phyloP scores from a whole-genome alignment of 1,140 invertebrate species.

The Apis florea region DNA sequence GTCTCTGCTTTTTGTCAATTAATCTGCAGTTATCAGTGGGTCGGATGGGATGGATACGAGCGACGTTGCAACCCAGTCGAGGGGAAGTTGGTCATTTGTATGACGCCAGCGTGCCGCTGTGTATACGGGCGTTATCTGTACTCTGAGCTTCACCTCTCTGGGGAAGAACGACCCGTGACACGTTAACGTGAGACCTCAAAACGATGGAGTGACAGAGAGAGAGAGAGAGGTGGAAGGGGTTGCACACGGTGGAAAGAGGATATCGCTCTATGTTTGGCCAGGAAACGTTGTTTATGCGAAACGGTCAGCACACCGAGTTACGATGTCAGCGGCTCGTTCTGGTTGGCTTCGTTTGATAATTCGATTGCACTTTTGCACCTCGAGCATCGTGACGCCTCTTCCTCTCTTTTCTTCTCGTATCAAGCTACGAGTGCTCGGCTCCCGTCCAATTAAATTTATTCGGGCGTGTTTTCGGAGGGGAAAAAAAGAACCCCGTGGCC shows the following conservation, averaged over 20 bases:
- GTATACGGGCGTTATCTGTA: constrained; percentile 64
- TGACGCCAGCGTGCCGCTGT: constrained; percentile 56
- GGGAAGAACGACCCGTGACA: constrained; percentile 28
- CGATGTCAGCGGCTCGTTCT: constrained; percentile 64
- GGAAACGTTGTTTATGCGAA: constrained; percentile 65
- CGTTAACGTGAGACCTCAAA: constrained; percentile 7
- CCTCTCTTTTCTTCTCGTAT: not conserved
- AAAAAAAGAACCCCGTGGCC: constrained; percentile 35
- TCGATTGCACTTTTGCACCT: constrained; percentile 52
- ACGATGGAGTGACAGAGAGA: not conserved
- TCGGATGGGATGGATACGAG: not conserved
- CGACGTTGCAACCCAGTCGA: constrained; percentile 22
- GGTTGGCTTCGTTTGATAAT: constrained; percentile 63
- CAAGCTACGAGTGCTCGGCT: constrained; percentile 25
- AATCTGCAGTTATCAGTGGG: constrained; percentile 62
- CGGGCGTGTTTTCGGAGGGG: constrained; percentile 39
- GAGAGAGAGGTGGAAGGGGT: not conserved
- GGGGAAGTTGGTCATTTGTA: constrained; percentile 65
- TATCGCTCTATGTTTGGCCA: constrained; percentile 37
- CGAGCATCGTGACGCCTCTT: not conserved
- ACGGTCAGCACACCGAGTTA: constrained; percentile 56
- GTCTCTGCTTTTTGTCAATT: constrained; percentile 63
- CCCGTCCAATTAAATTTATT: constrained; percentile 61
- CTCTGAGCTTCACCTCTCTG: constrained; percentile 14
- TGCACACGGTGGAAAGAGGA: constrained; percentile 43